Evolutionary conservation across 2,113 vertebrate species (phyloP), one percentile per base, ranked within the genome.

Genomic region (Cynoglossus semilaevis): DNA sequence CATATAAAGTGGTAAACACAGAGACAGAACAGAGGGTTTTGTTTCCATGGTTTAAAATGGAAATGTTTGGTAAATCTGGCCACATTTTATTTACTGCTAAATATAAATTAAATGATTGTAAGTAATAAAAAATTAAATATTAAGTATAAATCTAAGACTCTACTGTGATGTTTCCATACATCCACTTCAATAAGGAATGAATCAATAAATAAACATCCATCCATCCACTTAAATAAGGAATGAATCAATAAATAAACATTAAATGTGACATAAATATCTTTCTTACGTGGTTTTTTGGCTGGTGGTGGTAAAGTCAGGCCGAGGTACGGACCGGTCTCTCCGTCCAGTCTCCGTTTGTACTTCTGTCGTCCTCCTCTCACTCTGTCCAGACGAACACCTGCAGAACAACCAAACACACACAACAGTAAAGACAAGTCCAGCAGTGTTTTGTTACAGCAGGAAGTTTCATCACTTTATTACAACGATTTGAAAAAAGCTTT

Each of bases 321-420:
- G 71, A 95, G 89, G 43, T 96, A 95, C 1, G 91, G 85, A 53
- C 92, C 91, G 74, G 88, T 96, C 42, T 98, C 96, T 0, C 93
- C 84, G 74, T 98, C 96, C 90, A 96, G 77, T 70, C 96, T 91
- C 59, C 97, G 92, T 76, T 98, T 98, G 78, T 99, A 99, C 75
- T 98, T 99, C 88, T 99, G 97, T 29, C 97, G 89, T 12, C 97
- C 97, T 51, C 97, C 97, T 67, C 97, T 93, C 38, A 99, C 97
- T 52, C 97, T 91, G 86, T 99, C 97, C 69, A 99, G 92, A 71
- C 97, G 96, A 40, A 99, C 97, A 40, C 97, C 97, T 98, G 82
- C 54, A 67, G 70, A 0, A 55, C 29, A 1, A 72, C 6, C 19
- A 62, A 0, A 43, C 1, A 15, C 19, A 13, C 0, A 18, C 46